A percentile compares a stretch with the other conserved stretches of the same genome.
Conservation (phyloP, 2,797 vertebrate genomes). For the Mormyrus proboscirostris region DNA sequence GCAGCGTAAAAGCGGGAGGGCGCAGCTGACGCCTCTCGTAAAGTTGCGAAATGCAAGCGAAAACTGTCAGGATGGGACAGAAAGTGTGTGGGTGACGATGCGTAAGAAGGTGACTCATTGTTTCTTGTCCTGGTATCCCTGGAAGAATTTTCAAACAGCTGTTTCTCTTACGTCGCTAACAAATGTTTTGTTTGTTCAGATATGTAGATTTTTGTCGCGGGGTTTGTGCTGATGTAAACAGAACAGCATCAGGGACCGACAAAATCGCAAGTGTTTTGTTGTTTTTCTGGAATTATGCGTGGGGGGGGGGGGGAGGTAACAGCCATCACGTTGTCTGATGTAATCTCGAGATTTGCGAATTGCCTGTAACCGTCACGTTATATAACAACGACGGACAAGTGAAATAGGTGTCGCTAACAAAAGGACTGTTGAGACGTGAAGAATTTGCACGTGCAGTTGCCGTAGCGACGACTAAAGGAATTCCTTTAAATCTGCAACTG, state of each 20-base stretch:
- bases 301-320: background rate
- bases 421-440: slow-evolving; percentile 40
- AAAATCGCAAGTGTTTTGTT: background rate
- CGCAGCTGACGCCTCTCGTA: background rate
- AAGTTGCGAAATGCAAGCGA: background rate
- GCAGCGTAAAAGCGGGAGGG: background rate
- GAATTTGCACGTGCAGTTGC: slow-evolving; percentile 42
- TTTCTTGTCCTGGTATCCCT: background rate
- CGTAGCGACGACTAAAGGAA: slow-evolving; percentile 52
- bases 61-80: background rate
- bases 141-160: background rate
- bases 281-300: background rate
- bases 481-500: slow-evolving; percentile 44
- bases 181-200: slow-evolving; percentile 8
- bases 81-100: background rate
- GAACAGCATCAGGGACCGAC: background rate
- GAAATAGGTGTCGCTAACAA: slow-evolving; percentile 49
- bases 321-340: slow-evolving; percentile 35
- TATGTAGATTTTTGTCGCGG: background rate
- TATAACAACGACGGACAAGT: slow-evolving; percentile 49
- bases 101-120: background rate
- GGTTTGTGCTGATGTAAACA: background rate
- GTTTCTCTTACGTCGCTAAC: background rate
- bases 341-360: slow-evolving; percentile 37
- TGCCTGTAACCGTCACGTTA: slow-evolving; percentile 46